Evolutionary conservation across 2,797 vertebrate species (phyloP).

Genomic region (Melanotaenia parkinsoni): DNA sequence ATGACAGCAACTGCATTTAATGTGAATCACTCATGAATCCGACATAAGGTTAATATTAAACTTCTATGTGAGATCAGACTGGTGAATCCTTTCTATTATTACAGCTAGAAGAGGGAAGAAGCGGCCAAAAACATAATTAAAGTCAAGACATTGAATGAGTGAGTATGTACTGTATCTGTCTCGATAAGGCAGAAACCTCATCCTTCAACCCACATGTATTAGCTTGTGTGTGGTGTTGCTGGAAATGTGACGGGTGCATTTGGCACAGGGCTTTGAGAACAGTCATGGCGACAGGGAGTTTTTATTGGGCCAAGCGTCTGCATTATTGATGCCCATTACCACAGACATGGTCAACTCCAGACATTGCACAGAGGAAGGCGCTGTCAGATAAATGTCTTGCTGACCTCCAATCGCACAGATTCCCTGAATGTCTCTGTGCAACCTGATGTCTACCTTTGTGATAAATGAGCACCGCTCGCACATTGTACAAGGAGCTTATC

Average conservation of each 20-base stretch:
- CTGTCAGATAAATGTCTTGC: slow-evolving; percentile 76
- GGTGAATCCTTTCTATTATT: slow-evolving; percentile 1
- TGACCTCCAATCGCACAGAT: slow-evolving; percentile 64
- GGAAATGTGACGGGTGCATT: slow-evolving; percentile 37
- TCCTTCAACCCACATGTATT: slow-evolving; percentile 27
- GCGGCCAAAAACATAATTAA: slow-evolving; percentile 21
- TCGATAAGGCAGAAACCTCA: slow-evolving; percentile 37
- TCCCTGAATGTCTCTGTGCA: slow-evolving; percentile 57
- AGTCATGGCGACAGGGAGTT: slow-evolving; percentile 56
- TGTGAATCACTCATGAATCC: slow-evolving; percentile 13
- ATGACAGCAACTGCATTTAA: slow-evolving; percentile 7
- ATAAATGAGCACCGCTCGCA: slow-evolving; percentile 68
- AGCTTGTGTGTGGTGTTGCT: slow-evolving; percentile 22
- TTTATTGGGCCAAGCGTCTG: slow-evolving; percentile 69
- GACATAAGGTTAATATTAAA: slow-evolving; percentile 30
- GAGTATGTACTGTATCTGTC: slow-evolving; percentile 10
- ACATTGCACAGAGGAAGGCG: slow-evolving; percentile 49
- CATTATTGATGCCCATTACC: slow-evolving; percentile 83
- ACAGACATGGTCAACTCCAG: slow-evolving; percentile 73
- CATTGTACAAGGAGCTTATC: slow-evolving; percentile 53
- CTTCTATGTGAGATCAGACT: slow-evolving; percentile 4
- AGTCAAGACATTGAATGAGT: slow-evolving; percentile 19
- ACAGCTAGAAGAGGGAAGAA: slow-evolving; percentile 9
- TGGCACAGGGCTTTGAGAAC: slow-evolving; percentile 42
- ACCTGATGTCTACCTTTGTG: slow-evolving; percentile 66